phyloP scores from a whole-genome alignment of 2,113 vertebrate genomes.

The Saccopteryx bilineata region DNA sequence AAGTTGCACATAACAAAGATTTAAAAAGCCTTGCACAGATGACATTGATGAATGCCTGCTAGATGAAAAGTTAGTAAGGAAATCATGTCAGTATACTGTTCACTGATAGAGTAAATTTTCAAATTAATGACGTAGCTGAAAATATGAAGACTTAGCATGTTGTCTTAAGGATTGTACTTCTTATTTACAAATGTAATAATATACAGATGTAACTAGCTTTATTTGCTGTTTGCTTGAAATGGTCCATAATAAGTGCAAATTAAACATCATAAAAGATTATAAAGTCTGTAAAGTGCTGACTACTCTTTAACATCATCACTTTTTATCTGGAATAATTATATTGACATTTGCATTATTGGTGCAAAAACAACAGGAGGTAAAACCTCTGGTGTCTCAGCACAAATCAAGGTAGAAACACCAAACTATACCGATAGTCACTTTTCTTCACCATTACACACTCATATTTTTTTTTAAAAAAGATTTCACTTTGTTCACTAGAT shows the following conservation, averaged over 20 bases:
- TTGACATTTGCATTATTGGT: neutral
- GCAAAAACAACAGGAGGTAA: neutral
- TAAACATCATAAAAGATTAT: neutral
- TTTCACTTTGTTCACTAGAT: neutral
- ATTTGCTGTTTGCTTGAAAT: neutral
- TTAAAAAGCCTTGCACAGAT: neutral
- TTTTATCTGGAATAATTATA: neutral
- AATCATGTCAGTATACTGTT: neutral
- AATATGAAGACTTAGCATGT: neutral
- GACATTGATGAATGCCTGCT: neutral
- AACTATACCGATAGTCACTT: rapidly evolving
- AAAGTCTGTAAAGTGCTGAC: neutral
- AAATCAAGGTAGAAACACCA: neutral
- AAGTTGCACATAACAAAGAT: neutral
- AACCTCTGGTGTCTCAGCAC: neutral
- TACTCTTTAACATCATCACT: neutral
- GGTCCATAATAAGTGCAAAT: neutral
- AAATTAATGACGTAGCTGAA: neutral
- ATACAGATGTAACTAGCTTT: neutral
- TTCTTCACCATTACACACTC: neutral
- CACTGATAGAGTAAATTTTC: neutral
- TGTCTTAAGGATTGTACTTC: neutral
- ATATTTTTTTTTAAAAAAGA: neutral
- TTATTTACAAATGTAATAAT: neutral
- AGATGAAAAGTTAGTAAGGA: neutral